Base-by-base conservation (phyloP, 2,797 vertebrate genomes). In the Sebastolobus altivelis region DNA sequence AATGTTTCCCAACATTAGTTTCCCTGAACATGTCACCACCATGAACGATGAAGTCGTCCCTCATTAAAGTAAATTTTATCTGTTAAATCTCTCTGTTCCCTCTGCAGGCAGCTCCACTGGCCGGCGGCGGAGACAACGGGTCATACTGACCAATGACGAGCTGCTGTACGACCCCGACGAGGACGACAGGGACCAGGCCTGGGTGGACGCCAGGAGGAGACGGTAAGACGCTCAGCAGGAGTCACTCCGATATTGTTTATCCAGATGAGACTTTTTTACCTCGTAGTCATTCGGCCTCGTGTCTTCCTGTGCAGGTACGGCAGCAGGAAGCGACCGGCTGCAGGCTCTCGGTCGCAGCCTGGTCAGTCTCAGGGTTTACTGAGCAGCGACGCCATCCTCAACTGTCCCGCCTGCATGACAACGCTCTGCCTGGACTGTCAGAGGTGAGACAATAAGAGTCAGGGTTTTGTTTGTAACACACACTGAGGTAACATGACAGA, bases 371-470 rank as follows among this genome's bases (percentile, higher is more conserved):
- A 83, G 14, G 82, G 87, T 60, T 91, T 97, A 68, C 95, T 97
- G 18, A 96, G 86, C 55, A 99, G 98, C 6, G 98, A 99, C 58
- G 98, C 98, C 20, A 85, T 99, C 59, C 94, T 99, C 75, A 99
- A 99, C 88, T 99, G 98, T 82, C 98, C 98, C 8, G 97, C 98
- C 40, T 99, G 98, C 89, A 99, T 99, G 98, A 99, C 96, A 1
- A 99, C 97, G 0, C 93, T 99, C 4, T 99, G 98, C 83, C 94
- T 99, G 83, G 98, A 99, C 90, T 99, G 98, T 77, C 98, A 99
- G 89, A 97, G 98, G 98, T 99, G 89, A 49, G 46, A 22, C 18
- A 31, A 3, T 8, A 9, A 18, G 12, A 43, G 35, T n/a, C 31
- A 2, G 25, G 8, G 4, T 55, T 66, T 11, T 11, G 66, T 46